phyloP scores from a whole-genome alignment of 2,888 invertebrate genomes.

The Achlya flavicornis region DNA sequence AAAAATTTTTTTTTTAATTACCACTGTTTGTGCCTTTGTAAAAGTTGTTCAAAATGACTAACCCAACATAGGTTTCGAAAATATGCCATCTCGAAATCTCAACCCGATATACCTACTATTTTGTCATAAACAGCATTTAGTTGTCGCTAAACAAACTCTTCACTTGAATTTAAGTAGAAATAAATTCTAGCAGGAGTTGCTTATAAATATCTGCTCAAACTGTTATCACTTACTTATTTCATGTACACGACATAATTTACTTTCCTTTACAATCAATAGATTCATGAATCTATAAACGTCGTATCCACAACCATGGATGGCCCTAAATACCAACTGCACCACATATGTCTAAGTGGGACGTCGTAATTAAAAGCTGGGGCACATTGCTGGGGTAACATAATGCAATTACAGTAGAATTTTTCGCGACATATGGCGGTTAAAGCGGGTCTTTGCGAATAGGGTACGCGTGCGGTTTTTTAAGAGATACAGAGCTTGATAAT shows the following conservation, averaged over 20 bases:
- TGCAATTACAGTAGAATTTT: constrained; percentile 81
- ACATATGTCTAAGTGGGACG: constrained; percentile 81
- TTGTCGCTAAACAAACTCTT: too few species aligned
- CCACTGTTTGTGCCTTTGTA: too few species aligned
- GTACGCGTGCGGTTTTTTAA: constrained; percentile 54
- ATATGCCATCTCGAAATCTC: too few species aligned
- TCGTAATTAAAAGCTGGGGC: constrained; percentile 76
- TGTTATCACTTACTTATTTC: neutral
- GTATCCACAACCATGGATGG: neutral
- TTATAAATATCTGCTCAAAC: neutral
- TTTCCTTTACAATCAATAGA: neutral
- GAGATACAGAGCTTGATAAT: constrained; percentile 20
- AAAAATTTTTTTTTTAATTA: too few species aligned
- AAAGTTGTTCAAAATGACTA: too few species aligned
- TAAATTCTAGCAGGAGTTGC: neutral
- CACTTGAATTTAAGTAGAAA: too few species aligned
- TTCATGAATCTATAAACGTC: constrained; percentile 1
- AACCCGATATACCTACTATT: too few species aligned
- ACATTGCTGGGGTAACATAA: constrained; percentile 75
- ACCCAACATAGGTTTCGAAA: too few species aligned
- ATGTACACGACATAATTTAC: neutral
- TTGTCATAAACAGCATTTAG: too few species aligned
- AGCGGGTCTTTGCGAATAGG: constrained; percentile 45
- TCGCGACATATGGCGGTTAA: constrained; percentile 79
- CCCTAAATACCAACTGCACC: constrained; percentile 36